Evolutionary conservation across 2,888 invertebrate species (phyloP), one percentile per base, ranked within the genome.

Genomic region (Philopedon plagiatum): DNA sequence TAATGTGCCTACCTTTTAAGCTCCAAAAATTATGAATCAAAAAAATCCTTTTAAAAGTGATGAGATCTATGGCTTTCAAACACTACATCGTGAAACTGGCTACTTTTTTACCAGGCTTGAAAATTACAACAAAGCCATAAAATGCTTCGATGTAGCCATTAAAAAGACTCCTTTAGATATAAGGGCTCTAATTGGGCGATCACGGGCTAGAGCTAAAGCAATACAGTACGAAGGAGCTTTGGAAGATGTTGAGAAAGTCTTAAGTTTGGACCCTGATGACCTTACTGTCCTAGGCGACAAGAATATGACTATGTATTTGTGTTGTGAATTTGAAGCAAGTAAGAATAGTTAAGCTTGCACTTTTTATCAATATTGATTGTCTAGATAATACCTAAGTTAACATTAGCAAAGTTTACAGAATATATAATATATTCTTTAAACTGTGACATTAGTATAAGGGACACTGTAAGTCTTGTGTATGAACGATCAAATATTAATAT

Each of bases 151-250:
- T 73, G 76, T 79, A 67, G 83, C 84, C 1, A 69, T 84, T 7
- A 73, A 75, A 29, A 79, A 80, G 60, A 80, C 80, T 0, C 84
- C 85, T 3, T 73, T 85, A 29, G 89, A 90, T 77, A 86, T 87
- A n/a, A 85, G 86, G 57, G 87, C 89, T 0, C 81, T 90, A 21
- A 83, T 89, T 26, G 89, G 89, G 0, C 84, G 90, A 46, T 88
- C 89, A 74, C 81, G 86, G 76, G 87, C 88, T 4, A 81, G 87
- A 21, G 86, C 88, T 0, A 89, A 90, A 81, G 86, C 87, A n/a
- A 88, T 88, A 41, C 83, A 88, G 78, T 90, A 89, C 76, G 23
- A 63, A 26, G 89, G 87, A 0, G 90, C 90, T 44, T 81, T 89
- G 68, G 85, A 82, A 44, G 90, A 90, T 76, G 87, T 87, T 5